Evolutionary conservation across 2,113 vertebrate genomes (phyloP).

Genomic region (Pao palembangensis): DNA sequence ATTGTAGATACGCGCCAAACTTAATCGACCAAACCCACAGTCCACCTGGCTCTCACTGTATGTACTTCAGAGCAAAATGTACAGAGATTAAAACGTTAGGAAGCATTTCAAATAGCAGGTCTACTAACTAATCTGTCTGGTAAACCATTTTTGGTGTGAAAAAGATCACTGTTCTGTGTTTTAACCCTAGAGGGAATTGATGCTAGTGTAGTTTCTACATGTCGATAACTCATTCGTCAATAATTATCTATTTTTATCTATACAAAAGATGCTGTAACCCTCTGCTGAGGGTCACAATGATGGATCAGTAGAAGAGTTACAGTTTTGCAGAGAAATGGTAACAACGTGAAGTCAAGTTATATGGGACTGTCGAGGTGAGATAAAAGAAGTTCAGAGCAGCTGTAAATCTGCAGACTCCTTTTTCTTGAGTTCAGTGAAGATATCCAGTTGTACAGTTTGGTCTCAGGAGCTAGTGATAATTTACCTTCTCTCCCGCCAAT

Average conservation of each 20-base stretch:
- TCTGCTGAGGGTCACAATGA: slow-evolving; percentile 4
- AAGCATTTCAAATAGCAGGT: slow-evolving; percentile 18
- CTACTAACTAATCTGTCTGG: background rate
- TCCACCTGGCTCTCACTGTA: too few relatives aligned
- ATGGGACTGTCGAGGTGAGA: slow-evolving; percentile 8
- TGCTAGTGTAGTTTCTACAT: background rate
- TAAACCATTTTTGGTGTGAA: background rate
- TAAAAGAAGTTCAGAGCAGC: slow-evolving; percentile 1
- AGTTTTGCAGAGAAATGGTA: slow-evolving; percentile 12
- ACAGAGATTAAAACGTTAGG: background rate
- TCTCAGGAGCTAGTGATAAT: background rate
- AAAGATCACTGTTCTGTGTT: background rate
- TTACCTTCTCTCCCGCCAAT: slow-evolving; percentile 91
- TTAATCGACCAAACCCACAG: too few relatives aligned
- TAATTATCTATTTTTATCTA: background rate
- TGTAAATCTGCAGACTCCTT: background rate
- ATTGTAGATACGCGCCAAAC: too few relatives aligned
- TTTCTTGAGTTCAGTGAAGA: background rate
- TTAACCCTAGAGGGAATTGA: background rate
- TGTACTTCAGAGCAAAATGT: too few relatives aligned
- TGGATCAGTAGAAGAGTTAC: slow-evolving; percentile 12
- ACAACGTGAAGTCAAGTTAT: slow-evolving; percentile 19
- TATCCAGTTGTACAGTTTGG: background rate
- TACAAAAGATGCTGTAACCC: background rate
- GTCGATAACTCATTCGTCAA: background rate